Conservation (phyloP, 2,113 vertebrate species). For the Capreolus pygargus region DNA sequence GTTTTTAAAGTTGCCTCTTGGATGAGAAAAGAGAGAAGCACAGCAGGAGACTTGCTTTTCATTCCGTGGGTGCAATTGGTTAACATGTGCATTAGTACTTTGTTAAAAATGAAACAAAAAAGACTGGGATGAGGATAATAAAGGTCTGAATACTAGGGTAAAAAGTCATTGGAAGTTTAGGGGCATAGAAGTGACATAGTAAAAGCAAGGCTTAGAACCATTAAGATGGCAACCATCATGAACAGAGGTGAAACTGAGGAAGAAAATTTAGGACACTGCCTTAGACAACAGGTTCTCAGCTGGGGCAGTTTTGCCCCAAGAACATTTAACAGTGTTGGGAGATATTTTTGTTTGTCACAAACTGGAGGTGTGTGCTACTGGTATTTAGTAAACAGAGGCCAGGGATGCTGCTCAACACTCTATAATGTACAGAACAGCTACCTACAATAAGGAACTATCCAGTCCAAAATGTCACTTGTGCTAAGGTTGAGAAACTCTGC, state of each 20-base stretch:
- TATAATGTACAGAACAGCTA: background rate
- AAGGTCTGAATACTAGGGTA: background rate
- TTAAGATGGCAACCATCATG: background rate
- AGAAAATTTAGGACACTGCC: background rate
- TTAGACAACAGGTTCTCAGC: background rate
- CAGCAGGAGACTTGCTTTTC: background rate
- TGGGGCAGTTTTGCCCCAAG: background rate
- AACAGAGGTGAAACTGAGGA: background rate
- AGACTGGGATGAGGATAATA: background rate
- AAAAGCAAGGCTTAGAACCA: background rate
- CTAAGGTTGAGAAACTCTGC: background rate
- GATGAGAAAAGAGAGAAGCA: background rate
- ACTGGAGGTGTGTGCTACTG: background rate
- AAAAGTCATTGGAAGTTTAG: background rate
- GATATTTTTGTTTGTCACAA: background rate
- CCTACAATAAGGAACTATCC: background rate
- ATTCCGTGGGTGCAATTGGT: background rate
- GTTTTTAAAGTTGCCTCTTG: background rate
- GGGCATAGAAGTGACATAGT: background rate
- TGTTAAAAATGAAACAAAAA: background rate
- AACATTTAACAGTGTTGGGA: background rate
- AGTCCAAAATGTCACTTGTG: accelerated
- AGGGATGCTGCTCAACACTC: too few relatives aligned
- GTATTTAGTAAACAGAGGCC: background rate
- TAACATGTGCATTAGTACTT: background rate